Evolutionary conservation across 2,113 vertebrate genomes (phyloP), one percentile per base, ranked within the genome.

Genomic region (Lasiurus cinereus): DNA sequence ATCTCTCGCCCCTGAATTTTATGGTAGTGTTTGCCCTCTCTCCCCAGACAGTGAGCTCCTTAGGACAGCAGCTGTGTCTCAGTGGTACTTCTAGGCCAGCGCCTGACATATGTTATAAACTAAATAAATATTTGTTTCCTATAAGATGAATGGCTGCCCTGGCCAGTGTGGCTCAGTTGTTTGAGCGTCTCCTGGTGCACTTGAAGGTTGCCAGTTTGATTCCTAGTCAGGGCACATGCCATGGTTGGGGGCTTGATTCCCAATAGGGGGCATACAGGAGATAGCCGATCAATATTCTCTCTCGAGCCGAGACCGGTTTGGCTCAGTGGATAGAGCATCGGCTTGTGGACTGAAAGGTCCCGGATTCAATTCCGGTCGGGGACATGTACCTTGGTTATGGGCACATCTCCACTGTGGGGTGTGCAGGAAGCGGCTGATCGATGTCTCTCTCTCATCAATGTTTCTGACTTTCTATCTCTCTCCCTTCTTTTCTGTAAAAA

Each of bases 41-140:
- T 50, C 48, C 50, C 19, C 72, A 67, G 70, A 50, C 11, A 22
- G 39, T 36, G 16, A 94, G 13, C 33, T 79, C 43, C 76, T 80
- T 16, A 33, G 33, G 59, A 22, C 31, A 87, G 66, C 31, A 27
- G 76, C 72, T 56, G 3, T 64, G 19, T 83, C 67, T 83, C 88
- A 48, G 36, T 95, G 31, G 69, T 52, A 27, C 2, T 9, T 43
- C 76, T 33, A 56, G 79, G 8, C 54, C 7, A 46, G 19, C 80
- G 85, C 33, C 33, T 76, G 74, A 67, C 46, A 79, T 59, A 70
- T 24, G 4, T n/a, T 50, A 50, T 62, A 64, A 90, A 59, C 62
- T 94, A 91, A 93, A 64, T 76, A 80, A 67, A 77, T 39, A 88
- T 31, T 90, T 64, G 64, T 59, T 50, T 74, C 52, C 56, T 69